Evolutionary conservation across 2,888 invertebrate species (phyloP).

Genomic region (Drosophila mulleri): DNA sequence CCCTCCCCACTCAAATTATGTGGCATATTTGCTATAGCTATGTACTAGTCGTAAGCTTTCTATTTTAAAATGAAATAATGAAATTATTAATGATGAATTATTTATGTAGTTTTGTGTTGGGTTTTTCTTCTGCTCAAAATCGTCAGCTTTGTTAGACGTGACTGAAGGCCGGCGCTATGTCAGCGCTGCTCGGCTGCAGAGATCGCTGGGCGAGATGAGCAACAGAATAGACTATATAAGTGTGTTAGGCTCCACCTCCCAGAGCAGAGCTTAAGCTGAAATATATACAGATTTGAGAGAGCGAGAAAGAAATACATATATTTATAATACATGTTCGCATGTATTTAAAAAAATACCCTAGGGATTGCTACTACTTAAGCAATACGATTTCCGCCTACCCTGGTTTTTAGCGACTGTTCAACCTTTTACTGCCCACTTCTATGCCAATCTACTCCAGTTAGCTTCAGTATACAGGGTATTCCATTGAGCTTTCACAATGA

Average conservation of each 20-base stretch:
- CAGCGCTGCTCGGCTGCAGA: background rate
- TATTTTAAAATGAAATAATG: conserved; percentile 29
- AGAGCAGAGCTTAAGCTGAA: background rate
- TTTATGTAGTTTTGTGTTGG: background rate
- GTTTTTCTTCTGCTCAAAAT: background rate
- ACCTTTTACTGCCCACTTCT: background rate
- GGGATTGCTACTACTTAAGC: too few species aligned
- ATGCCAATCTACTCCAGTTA: background rate
- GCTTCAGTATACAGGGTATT: conserved; percentile 5
- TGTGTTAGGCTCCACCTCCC: background rate
- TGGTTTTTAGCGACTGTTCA: too few species aligned
- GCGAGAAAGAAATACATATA: background rate
- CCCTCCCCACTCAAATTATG: conserved; percentile 17
- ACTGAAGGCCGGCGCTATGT: conserved; percentile 7
- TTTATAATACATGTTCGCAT: background rate
- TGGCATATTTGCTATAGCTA: conserved; percentile 52
- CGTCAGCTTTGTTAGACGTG: conserved; percentile 21
- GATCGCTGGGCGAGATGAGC: conserved; percentile 4
- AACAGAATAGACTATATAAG: conserved; percentile 1
- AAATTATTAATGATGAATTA: conserved; percentile 18
- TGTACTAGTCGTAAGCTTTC: conserved; percentile 35
- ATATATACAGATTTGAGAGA: background rate
- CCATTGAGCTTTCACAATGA: background rate
- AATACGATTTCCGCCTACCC: too few species aligned
- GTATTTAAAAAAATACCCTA: conserved; percentile 1